Evolutionary conservation across 2,797 vertebrate genomes (phyloP).

Genomic region (Fistularia tabacaria): DNA sequence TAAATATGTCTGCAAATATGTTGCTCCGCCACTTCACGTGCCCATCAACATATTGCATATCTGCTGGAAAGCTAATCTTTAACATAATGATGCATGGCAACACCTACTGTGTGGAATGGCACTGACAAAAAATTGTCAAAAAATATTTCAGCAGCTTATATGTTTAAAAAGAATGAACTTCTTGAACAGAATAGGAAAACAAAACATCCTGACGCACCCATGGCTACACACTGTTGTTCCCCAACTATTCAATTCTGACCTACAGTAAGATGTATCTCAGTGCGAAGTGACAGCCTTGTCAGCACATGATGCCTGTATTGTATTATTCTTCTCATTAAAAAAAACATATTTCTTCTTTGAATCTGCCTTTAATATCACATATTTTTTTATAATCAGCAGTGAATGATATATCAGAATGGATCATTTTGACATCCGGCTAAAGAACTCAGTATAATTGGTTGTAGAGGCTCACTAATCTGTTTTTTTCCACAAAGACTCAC

Average conservation of each 20-base stretch:
- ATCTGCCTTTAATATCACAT: conserved; percentile 1
- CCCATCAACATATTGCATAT: neutral
- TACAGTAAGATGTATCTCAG: conserved; percentile 4
- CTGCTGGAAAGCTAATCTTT: neutral
- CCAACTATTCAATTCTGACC: neutral
- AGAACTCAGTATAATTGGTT: conserved; percentile 7
- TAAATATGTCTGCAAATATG: conserved; percentile 20
- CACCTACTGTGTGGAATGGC: too few relatives aligned
- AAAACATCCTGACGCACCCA: conserved; percentile 31
- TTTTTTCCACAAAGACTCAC: conserved; percentile 9
- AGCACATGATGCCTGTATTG: neutral
- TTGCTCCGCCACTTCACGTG: conserved; percentile 9
- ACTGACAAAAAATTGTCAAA: too few relatives aligned
- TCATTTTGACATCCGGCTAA: neutral
- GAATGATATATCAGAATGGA: conserved; percentile 33
- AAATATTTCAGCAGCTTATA: neutral
- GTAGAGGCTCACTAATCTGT: conserved; percentile 8
- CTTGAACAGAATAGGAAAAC: neutral
- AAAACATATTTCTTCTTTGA: neutral
- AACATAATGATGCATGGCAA: too few relatives aligned
- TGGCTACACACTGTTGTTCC: conserved; percentile 16
- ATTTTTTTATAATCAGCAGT: conserved; percentile 28
- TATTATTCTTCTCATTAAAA: neutral
- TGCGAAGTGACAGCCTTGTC: too few relatives aligned
- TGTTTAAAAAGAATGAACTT: neutral